Evolutionary conservation across 2,113 vertebrate species (phyloP).

Genomic region (Lophochroa leadbeateri): DNA sequence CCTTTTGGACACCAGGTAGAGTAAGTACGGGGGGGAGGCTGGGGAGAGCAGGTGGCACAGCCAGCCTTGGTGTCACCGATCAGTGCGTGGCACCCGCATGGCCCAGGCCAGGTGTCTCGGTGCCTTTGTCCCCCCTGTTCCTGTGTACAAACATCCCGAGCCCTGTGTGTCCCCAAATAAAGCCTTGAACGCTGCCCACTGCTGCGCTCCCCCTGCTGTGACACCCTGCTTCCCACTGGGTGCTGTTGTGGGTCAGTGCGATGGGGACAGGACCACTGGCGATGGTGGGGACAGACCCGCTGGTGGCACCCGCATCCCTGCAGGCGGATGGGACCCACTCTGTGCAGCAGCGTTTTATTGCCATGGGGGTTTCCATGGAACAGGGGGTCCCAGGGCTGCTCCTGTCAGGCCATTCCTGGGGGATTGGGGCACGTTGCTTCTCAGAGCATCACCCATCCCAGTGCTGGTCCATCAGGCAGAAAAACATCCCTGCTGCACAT

Average conservation of each 20-base stretch:
- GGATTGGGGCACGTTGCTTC: background rate
- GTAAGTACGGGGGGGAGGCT: background rate
- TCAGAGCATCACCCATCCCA: background rate
- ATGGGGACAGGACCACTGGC: background rate
- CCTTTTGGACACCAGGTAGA: background rate
- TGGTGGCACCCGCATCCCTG: accelerated
- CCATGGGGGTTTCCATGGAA: accelerated
- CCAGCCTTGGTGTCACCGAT: background rate
- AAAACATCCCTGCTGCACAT: accelerated
- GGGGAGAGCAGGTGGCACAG: accelerated
- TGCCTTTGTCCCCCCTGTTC: background rate
- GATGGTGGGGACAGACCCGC: background rate
- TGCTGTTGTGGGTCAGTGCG: accelerated
- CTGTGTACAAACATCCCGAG: background rate
- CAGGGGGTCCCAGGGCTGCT: background rate
- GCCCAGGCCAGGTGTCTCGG: accelerated
- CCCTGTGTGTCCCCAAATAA: conserved; percentile 16
- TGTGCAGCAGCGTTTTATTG: conserved; percentile 34
- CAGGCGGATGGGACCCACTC: accelerated
- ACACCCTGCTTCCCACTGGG: accelerated
- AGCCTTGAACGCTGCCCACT: background rate
- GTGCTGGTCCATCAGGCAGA: accelerated
- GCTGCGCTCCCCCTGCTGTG: accelerated
- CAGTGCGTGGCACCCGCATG: accelerated
- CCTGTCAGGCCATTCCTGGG: accelerated